Evolutionary conservation across 2,888 invertebrate species (phyloP).

Genomic region (Patella depressa): DNA sequence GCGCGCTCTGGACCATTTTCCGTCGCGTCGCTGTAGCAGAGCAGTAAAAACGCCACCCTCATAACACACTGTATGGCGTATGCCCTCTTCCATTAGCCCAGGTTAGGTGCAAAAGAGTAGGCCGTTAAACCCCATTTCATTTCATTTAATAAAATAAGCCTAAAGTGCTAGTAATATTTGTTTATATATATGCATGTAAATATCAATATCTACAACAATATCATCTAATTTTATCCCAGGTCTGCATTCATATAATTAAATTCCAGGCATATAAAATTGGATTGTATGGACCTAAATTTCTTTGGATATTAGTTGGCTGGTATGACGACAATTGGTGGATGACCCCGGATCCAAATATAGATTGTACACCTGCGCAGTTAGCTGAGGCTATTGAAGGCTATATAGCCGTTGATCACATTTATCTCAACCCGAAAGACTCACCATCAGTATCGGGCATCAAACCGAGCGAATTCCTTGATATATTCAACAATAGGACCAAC

Average conservation of each 20-base stretch:
- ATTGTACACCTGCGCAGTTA: slow-evolving; percentile 19
- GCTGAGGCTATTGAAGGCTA: slow-evolving; percentile 13
- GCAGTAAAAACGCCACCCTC: too few relatives aligned
- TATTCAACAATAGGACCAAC: slow-evolving; percentile 3
- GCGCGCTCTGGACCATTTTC: too few relatives aligned
- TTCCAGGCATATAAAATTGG: slow-evolving; percentile 14
- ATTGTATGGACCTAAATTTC: slow-evolving; percentile 13
- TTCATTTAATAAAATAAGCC: too few relatives aligned
- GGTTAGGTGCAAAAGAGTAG: too few relatives aligned
- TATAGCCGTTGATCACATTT: slow-evolving; percentile 5
- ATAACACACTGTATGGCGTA: too few relatives aligned
- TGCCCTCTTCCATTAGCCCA: too few relatives aligned
- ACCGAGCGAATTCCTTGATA: slow-evolving; percentile 7
- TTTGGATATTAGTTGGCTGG: slow-evolving; percentile 18
- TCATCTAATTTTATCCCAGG: too few relatives aligned
- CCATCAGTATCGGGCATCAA: slow-evolving; percentile 12
- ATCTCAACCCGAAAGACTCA: slow-evolving; percentile 15
- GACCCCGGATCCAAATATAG: not conserved
- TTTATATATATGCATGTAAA: too few relatives aligned
- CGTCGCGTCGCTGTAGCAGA: too few relatives aligned
- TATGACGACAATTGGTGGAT: slow-evolving; percentile 14
- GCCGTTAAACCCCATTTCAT: too few relatives aligned
- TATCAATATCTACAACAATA: too few relatives aligned
- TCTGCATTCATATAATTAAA: not conserved
- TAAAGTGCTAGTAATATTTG: too few relatives aligned